These are phyloP conservation scores for Coptotermes formosanus DNA, from an alignment of 1,140 invertebrate species.

Conservation along the genomic window DNA sequence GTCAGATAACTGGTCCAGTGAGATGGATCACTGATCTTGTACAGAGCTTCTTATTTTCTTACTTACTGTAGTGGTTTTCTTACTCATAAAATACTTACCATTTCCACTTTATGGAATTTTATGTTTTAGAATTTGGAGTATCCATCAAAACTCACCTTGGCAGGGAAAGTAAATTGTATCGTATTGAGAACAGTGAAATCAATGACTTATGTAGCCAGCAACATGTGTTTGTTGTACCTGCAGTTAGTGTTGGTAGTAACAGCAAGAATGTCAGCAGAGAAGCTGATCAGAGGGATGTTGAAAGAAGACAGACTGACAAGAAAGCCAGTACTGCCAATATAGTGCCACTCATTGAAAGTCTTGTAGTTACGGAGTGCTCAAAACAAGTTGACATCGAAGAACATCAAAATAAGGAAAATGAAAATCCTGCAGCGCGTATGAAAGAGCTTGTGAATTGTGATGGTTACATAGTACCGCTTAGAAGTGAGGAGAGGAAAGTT, in stretches of 20 bases:
- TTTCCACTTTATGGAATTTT: constrained; percentile 27
- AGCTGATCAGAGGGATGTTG: background rate
- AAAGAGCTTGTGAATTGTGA: background rate
- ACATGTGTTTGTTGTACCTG: background rate
- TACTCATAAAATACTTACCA: no score
- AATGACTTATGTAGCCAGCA: background rate
- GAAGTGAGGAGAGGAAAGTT: background rate
- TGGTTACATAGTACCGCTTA: background rate
- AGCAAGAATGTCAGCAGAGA: background rate
- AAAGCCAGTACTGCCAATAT: background rate
- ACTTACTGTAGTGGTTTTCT: no score
- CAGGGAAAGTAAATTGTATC: constrained; percentile 22
- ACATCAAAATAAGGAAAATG: constrained; percentile 31
- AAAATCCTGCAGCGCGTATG: background rate
- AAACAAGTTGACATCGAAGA: background rate
- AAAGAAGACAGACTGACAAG: background rate
- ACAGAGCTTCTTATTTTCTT: no score
- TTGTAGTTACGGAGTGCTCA: background rate
- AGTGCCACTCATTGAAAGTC: background rate
- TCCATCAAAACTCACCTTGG: constrained; percentile 37
- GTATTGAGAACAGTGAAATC: constrained; percentile 22
- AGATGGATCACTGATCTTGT: no score
- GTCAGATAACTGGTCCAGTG: no score
- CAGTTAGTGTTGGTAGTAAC: background rate
- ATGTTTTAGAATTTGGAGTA: constrained; percentile 50